Percentiles rank a stretch among this genome's conserved stretches.
phyloP scores from a whole-genome alignment of 2,888 invertebrate species.

The Slavum lentiscoides region DNA sequence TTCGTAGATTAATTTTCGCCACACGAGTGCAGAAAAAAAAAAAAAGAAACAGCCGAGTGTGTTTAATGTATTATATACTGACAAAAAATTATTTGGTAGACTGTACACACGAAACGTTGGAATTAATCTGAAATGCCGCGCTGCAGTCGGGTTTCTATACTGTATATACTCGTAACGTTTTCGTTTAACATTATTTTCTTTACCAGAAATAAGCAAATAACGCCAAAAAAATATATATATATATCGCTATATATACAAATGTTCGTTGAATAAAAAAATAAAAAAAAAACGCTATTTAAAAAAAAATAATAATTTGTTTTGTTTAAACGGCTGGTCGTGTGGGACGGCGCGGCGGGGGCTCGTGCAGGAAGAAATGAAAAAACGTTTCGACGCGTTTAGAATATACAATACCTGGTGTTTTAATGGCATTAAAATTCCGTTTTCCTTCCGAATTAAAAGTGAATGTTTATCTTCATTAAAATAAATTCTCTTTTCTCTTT shows the following conservation, averaged over 20 bases:
- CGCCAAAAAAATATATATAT: too few relatives aligned
- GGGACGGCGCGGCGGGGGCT: not conserved
- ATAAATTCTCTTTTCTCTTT: not conserved
- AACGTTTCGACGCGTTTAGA: not conserved
- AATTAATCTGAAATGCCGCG: not conserved
- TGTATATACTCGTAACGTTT: not conserved
- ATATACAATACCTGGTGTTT: constrained; percentile 32
- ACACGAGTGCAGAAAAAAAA: not conserved
- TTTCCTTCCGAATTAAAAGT: constrained; percentile 31
- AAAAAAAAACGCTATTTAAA: not conserved
- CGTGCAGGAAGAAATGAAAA: constrained; percentile 1
- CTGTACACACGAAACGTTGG: not conserved
- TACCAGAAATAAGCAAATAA: not conserved
- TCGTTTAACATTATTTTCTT: not conserved
- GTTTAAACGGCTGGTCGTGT: not conserved
- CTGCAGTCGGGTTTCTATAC: not conserved
- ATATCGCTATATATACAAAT: too few relatives aligned
- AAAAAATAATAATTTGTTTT: constrained; percentile 3
- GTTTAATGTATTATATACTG: too few relatives aligned
- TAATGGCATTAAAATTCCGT: constrained; percentile 39
- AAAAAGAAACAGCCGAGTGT: not conserved
- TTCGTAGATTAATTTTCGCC: not conserved
- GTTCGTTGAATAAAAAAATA: too few relatives aligned
- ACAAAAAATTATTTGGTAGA: not conserved
- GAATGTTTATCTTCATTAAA: constrained; percentile 45